These are phyloP conservation scores for Antedon mediterranea DNA, from an alignment of 53 echinoderm and acorn worm species.

Conservation along the genomic window DNA sequence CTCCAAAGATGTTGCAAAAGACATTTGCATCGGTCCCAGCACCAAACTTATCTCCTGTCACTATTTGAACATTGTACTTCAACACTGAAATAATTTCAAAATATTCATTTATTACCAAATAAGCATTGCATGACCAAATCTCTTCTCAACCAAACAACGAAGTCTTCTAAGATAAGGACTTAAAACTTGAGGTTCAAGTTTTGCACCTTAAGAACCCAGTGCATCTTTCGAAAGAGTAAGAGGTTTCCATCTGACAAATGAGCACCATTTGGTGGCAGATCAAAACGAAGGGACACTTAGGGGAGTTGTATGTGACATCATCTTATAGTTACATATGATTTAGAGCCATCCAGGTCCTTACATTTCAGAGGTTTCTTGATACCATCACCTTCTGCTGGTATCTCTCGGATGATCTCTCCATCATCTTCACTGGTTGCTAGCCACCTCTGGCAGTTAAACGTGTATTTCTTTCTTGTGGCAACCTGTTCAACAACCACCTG, in stretches of 20 bases:
- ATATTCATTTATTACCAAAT: no score
- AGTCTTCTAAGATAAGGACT: no score
- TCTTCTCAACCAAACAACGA: no score
- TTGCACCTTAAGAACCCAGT: no score
- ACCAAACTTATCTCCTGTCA: conserved; percentile 79
- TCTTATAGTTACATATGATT: no score
- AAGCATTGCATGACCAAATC: no score
- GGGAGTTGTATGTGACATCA: no score
- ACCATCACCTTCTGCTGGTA: conserved; percentile 65
- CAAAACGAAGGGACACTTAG: no score
- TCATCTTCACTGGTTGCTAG: conserved; percentile 74
- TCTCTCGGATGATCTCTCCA: conserved; percentile 64
- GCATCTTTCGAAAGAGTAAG: no score
- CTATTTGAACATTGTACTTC: conserved; percentile 58
- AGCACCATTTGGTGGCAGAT: no score
- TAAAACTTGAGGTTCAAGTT: no score
- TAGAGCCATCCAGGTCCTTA: not conserved
- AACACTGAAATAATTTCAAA: conserved; percentile 25
- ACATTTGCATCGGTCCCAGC: conserved; percentile 86
- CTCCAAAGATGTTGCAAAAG: conserved; percentile 82
- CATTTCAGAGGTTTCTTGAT: conserved; percentile 84
- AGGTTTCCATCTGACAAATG: no score
- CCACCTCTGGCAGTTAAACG: conserved; percentile 81
- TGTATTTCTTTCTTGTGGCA: conserved; percentile 50
- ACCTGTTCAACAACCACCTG: conserved; percentile 75